Evolutionary conservation across 2,797 vertebrate genomes (phyloP).

Genomic region (Smutsia gigantea): DNA sequence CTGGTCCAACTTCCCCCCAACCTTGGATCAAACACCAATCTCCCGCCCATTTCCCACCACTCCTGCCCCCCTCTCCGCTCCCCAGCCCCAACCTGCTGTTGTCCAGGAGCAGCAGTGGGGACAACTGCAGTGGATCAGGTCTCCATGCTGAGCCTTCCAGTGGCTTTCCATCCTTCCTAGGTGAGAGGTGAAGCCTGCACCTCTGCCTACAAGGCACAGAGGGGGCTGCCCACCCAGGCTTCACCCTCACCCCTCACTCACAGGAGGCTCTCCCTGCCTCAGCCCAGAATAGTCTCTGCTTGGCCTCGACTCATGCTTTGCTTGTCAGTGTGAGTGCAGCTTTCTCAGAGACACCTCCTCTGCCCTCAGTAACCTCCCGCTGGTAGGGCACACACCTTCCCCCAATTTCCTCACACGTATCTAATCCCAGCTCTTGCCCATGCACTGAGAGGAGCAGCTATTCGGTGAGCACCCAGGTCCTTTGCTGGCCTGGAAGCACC

Average conservation of each 20-base stretch:
- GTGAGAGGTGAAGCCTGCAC: background rate
- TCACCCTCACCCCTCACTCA: background rate
- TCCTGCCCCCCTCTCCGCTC: no score
- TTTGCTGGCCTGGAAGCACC: background rate
- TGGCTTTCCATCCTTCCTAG: background rate
- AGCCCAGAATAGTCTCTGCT: background rate
- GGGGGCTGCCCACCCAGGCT: background rate
- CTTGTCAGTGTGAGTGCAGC: background rate
- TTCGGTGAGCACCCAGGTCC: background rate
- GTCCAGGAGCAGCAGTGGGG: background rate
- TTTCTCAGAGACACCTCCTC: background rate
- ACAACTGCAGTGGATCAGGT: background rate
- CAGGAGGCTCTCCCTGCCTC: background rate
- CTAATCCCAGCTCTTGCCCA: background rate
- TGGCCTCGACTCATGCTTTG: no score
- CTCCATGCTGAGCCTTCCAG: background rate
- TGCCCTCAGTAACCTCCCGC: background rate
- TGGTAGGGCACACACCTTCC: background rate
- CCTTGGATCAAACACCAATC: no score
- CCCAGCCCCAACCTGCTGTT: fast-evolving
- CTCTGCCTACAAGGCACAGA: fast-evolving
- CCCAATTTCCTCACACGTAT: background rate
- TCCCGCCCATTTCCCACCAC: background rate
- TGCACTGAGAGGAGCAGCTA: background rate
- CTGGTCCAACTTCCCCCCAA: background rate